These are phyloP conservation scores for Poecilobothrus nobilitatus DNA, from an alignment of 2,888 invertebrate species.

Conservation along the genomic window DNA sequence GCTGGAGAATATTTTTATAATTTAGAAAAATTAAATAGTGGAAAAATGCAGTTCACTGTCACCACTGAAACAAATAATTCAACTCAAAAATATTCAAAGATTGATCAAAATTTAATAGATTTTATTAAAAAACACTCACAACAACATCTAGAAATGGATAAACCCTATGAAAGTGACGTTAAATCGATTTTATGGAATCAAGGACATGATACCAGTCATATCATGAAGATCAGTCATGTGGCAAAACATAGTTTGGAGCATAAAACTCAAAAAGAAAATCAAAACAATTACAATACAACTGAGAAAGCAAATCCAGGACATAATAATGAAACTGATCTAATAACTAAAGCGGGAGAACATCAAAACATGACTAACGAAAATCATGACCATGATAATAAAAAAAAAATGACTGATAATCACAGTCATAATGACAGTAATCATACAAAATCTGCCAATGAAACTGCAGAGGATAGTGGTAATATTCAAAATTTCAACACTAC, in stretches of 20 bases:
- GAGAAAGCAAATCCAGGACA: neutral
- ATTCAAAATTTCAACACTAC: no score
- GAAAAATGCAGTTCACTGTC: neutral
- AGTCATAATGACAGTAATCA: no score
- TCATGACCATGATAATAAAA: no score
- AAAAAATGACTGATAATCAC: no score
- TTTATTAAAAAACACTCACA: neutral
- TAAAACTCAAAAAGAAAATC: neutral
- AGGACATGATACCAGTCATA: slow-evolving; percentile 3
- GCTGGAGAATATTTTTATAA: neutral
- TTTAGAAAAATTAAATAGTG: neutral
- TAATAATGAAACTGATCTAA: neutral
- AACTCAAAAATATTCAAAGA: neutral
- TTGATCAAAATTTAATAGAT: neutral
- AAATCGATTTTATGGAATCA: slow-evolving; percentile 15
- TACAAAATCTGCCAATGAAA: no score
- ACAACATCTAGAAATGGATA: neutral
- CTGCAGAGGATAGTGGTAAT: no score
- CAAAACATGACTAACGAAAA: no score
- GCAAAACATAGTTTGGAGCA: no score
- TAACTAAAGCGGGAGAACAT: neutral
- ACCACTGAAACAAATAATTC: neutral
- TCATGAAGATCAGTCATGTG: neutral
- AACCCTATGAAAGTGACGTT: slow-evolving; percentile 12
- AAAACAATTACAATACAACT: neutral